phyloP scores from a whole-genome alignment of 2,797 vertebrate species.

The Acipenser ruthenus region DNA sequence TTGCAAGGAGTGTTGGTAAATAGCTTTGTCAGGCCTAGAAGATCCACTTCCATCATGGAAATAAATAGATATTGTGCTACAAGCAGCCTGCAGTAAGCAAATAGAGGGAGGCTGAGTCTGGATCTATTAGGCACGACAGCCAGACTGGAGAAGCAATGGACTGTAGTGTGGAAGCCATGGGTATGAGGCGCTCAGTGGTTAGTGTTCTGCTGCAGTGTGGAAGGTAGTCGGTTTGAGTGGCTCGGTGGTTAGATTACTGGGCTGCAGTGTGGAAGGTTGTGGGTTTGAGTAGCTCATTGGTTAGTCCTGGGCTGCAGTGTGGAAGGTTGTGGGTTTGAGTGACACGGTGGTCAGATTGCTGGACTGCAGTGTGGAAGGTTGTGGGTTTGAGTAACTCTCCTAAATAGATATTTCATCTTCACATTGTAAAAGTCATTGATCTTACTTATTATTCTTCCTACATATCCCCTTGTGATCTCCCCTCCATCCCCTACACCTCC shows the following conservation, averaged over 20 bases:
- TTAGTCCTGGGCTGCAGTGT: too few relatives aligned
- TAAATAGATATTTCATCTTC: too few relatives aligned
- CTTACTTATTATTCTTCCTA: too few relatives aligned
- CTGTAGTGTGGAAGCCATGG: constrained; percentile 21
- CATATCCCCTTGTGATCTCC: too few relatives aligned
- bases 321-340: too few relatives aligned
- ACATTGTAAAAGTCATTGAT: too few relatives aligned
- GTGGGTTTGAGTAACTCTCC: too few relatives aligned
- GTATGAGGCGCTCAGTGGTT: constrained; percentile 23
- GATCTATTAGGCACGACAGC: constrained; percentile 15
- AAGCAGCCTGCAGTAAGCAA: constrained; percentile 45
- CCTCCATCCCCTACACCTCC: too few relatives aligned
- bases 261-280: neutral
- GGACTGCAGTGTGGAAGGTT: too few relatives aligned
- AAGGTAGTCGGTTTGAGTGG: constrained; percentile 14
- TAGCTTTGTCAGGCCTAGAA: constrained; percentile 59
- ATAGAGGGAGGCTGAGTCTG: constrained; percentile 41
- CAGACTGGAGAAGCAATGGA: constrained; percentile 6
- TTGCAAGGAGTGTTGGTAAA: constrained; percentile 50
- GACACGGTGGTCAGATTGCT: too few relatives aligned
- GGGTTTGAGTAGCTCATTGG: too few relatives aligned
- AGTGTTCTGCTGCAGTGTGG: neutral
- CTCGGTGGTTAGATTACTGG: neutral
- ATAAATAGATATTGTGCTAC: constrained; percentile 61
- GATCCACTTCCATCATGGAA: constrained; percentile 49